A percentile compares a stretch with the other conserved stretches of the same genome.
These are phyloP conservation scores for Chaetorhynchus papuensis DNA, from an alignment of 2,113 vertebrate species.

Conservation along the genomic window DNA sequence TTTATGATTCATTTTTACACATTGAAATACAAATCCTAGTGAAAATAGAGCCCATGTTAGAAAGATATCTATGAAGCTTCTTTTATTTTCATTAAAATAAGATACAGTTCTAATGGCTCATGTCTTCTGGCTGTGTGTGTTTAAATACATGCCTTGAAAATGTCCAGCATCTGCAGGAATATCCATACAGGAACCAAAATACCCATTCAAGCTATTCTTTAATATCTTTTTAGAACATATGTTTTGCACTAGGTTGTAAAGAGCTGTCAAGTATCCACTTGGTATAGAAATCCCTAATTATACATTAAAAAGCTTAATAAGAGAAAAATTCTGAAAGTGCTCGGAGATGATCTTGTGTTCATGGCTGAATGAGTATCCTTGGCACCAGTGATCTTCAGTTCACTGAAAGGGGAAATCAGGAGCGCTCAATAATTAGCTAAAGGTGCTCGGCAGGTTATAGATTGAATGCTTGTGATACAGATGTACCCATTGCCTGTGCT, in stretches of 20 bases:
- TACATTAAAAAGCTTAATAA: conserved; percentile 7
- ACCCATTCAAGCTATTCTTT: not conserved
- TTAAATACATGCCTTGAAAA: not conserved
- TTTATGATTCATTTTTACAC: conserved; percentile 2
- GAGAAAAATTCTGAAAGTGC: conserved; percentile 9
- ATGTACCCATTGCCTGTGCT: not conserved
- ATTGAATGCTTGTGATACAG: not conserved
- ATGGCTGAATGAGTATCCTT: conserved; percentile 41
- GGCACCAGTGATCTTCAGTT: conserved; percentile 8
- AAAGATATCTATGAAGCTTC: not conserved
- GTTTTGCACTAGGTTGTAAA: not conserved
- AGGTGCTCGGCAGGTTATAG: not conserved
- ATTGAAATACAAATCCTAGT: conserved; percentile 26
- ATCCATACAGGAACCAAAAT: not conserved
- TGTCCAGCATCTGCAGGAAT: not conserved
- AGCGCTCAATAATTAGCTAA: not conserved
- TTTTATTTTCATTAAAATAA: conserved; percentile 50
- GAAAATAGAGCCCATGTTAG: not conserved
- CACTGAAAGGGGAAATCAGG: not conserved
- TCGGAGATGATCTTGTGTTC: not conserved
- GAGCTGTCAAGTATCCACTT: conserved; percentile 5
- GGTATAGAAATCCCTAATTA: conserved; percentile 26
- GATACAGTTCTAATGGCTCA: not conserved
- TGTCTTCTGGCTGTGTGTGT: not conserved
- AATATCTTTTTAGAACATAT: not conserved